phyloP scores from a whole-genome alignment of 2,888 invertebrate species.

The Cetonia aurata region DNA sequence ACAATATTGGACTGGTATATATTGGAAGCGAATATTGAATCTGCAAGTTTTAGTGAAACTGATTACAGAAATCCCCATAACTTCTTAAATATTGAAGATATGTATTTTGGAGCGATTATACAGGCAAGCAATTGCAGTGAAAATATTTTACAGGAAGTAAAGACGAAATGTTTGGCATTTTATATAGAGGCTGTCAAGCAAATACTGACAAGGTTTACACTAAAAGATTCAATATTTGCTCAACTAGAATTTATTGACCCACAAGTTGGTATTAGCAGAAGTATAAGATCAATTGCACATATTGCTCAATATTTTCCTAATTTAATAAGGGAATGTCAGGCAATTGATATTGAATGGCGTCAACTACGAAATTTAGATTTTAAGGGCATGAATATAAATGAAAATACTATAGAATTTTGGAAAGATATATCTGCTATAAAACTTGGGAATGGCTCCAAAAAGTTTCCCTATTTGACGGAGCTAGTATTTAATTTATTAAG shows the following conservation, averaged over 20 bases:
- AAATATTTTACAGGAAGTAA: slow-evolving; percentile 10
- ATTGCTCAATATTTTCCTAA: slow-evolving; percentile 14
- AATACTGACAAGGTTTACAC: slow-evolving; percentile 33
- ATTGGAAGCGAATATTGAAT: slow-evolving; percentile 31
- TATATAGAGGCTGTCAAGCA: slow-evolving; percentile 13
- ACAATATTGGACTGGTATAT: slow-evolving; percentile 39
- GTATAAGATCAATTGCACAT: slow-evolving; percentile 21
- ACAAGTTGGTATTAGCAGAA: slow-evolving; percentile 17
- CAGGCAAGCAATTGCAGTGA: slow-evolving; percentile 10
- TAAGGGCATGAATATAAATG: too few relatives aligned
- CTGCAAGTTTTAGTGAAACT: slow-evolving; percentile 24
- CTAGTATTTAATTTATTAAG: too few relatives aligned
- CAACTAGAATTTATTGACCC: slow-evolving; percentile 31
- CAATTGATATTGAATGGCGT: slow-evolving; percentile 30
- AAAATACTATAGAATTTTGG: too few relatives aligned
- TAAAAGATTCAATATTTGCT: slow-evolving; percentile 22
- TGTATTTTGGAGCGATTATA: slow-evolving; percentile 44
- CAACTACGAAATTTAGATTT: slow-evolving; percentile 19
- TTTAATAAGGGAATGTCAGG: slow-evolving; percentile 19
- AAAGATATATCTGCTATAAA: too few relatives aligned
- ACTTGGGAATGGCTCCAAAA: too few relatives aligned
- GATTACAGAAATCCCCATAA: slow-evolving; percentile 41
- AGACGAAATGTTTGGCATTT: slow-evolving; percentile 24
- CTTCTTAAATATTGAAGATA: slow-evolving; percentile 27
- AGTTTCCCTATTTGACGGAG: too few relatives aligned